Evolutionary conservation across 2,888 invertebrate species (phyloP), one percentile per base, ranked within the genome.

Genomic region (Acleris emargana): DNA sequence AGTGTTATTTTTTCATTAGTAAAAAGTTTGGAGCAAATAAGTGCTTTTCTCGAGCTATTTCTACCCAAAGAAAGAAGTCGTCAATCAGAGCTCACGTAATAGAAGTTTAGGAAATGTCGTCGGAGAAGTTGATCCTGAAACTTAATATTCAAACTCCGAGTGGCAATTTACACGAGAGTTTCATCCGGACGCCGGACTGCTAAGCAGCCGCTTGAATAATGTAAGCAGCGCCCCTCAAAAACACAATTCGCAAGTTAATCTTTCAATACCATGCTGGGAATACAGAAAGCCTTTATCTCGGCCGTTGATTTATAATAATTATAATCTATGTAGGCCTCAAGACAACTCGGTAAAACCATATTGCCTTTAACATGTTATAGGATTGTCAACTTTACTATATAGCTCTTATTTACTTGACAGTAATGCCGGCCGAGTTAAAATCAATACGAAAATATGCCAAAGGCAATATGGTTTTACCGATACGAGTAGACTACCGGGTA

Each of bases 131-230:
- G 77, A 78, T 78, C 79, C 71, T 70, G 70, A 75, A 84, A 80
- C 80, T 84, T 83, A 79, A 82, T 83, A 84, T 84, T 80, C 78
- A 80, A 81, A 82, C 79, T 81, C 79, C 74, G 76, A 84, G 81
- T 79, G 78, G 78, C 81, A 86, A 84, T 83, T 83, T 82, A 81
- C 79, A 80, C 78, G 75, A 77, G 78, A 81, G 78, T 82, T 81
- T 77, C 75, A 77, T 80, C 76, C 74, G 71, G 77, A 78, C 76
- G 74, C 74, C 74, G 72, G 74, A 78, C 72, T 74, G 77, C 73
- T 80, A 76, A 77, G 79, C 76, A 77, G 77, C 72, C 74, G 70
- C 75, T 76, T 83, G 79, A 83, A 83, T 84, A 82, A 82, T 81
- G 73, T 79, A 81, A 79, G 76, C 72, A 74, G 69, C 57, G 66